These are phyloP conservation scores for Rutpela maculata DNA, from an alignment of 2,888 invertebrate genomes.

Conservation along the genomic window DNA sequence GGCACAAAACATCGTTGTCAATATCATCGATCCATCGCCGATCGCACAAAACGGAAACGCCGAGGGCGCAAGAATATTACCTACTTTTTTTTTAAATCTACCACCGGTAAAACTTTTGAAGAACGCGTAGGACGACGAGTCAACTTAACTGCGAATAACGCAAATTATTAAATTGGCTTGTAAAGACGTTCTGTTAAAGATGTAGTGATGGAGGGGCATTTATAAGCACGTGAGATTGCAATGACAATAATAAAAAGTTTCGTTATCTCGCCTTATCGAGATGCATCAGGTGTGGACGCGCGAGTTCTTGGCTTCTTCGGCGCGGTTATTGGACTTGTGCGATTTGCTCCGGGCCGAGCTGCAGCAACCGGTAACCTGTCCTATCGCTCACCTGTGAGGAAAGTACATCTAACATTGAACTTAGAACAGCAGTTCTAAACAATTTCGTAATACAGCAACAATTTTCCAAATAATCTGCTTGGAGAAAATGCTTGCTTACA, in stretches of 20 bases:
- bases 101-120: slow-evolving; percentile 39
- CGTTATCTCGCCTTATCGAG: slow-evolving; percentile 20
- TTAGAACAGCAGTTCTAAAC: slow-evolving; percentile 6
- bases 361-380: slow-evolving; percentile 8
- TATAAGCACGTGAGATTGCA: slow-evolving; percentile 37
- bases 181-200: slow-evolving; percentile 65
- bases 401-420: not conserved
- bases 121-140: slow-evolving; percentile 44
- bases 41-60: not conserved
- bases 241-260: slow-evolving; percentile 25
- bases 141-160: slow-evolving; percentile 65
- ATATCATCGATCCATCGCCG: slow-evolving; percentile 36
- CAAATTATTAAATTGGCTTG: slow-evolving; percentile 71
- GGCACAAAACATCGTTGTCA: slow-evolving; percentile 41
- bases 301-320: slow-evolving; percentile 13
- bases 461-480: not conserved
- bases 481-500: too few species aligned
- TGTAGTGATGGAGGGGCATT: slow-evolving; percentile 47
- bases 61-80: not conserved
- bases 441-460: not conserved
- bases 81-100: not conserved
- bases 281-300: slow-evolving; percentile 20
- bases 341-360: not conserved
- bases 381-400: slow-evolving; percentile 15
- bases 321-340: slow-evolving; percentile 19